phyloP scores from a whole-genome alignment of 1,140 invertebrate species.

The Macrotrachela quadricornifera region DNA sequence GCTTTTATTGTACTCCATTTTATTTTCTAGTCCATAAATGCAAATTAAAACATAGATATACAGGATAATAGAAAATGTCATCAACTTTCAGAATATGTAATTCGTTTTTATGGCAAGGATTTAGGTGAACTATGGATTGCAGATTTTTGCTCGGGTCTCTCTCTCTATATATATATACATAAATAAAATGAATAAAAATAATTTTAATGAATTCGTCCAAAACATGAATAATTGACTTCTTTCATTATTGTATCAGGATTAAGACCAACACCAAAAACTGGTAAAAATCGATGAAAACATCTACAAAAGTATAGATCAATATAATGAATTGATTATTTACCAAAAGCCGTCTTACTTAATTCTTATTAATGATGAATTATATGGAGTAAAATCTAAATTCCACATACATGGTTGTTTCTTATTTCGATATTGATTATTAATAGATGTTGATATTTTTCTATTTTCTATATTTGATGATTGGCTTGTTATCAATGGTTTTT shows the following conservation, averaged over 20 bases:
- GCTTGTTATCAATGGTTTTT: not conserved
- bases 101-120: no score
- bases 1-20: no score
- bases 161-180: no score
- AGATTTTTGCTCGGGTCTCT: no score
- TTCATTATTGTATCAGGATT: constrained; percentile 3
- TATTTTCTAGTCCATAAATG: no score
- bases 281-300: constrained; percentile 3
- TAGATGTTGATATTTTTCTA: not conserved
- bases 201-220: no score
- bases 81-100: no score
- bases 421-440: not conserved
- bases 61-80: no score
- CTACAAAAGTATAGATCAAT: not conserved
- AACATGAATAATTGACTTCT: not conserved
- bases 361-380: not conserved
- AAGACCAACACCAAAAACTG: constrained; percentile 1
- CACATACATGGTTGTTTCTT: not conserved
- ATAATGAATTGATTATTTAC: not conserved
- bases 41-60: no score
- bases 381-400: constrained; percentile 6
- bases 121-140: no score
- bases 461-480: not conserved
- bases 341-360: not conserved
- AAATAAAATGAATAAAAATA: no score